phyloP scores from a whole-genome alignment of 1,140 invertebrate species.

The Drosophila baimaii region DNA sequence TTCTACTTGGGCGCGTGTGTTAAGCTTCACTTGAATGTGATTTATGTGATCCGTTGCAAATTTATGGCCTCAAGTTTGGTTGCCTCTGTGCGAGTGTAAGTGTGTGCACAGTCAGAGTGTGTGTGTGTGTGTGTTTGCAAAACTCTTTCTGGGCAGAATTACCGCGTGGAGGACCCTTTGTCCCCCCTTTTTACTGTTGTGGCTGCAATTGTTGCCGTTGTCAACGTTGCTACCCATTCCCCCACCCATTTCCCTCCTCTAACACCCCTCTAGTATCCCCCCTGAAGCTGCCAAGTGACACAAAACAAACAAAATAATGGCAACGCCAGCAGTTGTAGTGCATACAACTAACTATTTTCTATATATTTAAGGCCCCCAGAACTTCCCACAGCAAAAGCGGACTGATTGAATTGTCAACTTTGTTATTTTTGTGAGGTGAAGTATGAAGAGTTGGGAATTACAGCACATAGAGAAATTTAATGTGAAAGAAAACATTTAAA shows the following conservation, averaged over 20 bases:
- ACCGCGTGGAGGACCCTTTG: slow-evolving; percentile 61
- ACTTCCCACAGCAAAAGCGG: slow-evolving; percentile 25
- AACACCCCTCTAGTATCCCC: slow-evolving; percentile 16
- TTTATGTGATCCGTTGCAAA: slow-evolving; percentile 81
- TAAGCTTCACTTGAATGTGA: slow-evolving; percentile 83
- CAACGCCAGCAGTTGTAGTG: slow-evolving; percentile 17
- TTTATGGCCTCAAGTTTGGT: slow-evolving; percentile 80
- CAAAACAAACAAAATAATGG: slow-evolving; percentile 62
- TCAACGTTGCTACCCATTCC: slow-evolving; percentile 25
- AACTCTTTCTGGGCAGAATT: slow-evolving; percentile 69
- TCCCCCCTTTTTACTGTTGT: slow-evolving; percentile 41
- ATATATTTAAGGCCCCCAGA: slow-evolving; percentile 22
- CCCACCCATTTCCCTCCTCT: slow-evolving; percentile 5
- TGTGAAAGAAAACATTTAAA: not conserved
- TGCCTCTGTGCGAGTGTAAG: slow-evolving; percentile 28
- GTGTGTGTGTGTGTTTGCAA: slow-evolving; percentile 4
- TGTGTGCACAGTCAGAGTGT: not conserved
- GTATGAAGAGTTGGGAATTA: not conserved
- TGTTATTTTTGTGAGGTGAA: not conserved
- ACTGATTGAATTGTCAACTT: slow-evolving; percentile 76
- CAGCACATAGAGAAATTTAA: not conserved
- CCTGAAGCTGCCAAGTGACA: slow-evolving; percentile 65
- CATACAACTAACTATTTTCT: slow-evolving; percentile 38
- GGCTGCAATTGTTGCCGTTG: slow-evolving; percentile 56
- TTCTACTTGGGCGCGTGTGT: slow-evolving; percentile 80